Conservation (phyloP, 2,797 vertebrate species). For the Phoeniculus purpureus region DNA sequence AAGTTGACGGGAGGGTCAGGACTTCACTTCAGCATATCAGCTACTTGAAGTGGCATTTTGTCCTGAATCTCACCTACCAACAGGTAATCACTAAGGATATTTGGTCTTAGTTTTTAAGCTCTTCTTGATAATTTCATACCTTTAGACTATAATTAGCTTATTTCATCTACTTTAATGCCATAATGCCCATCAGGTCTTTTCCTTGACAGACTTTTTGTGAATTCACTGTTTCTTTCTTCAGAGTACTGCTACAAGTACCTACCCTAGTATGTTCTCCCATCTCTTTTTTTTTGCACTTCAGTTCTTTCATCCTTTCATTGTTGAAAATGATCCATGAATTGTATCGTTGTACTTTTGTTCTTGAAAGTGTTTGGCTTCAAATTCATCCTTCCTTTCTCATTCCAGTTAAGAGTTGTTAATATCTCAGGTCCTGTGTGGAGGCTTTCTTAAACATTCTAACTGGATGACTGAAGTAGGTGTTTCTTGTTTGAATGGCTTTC, state of each 20-base stretch:
- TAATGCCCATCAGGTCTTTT: not conserved
- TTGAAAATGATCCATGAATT: not conserved
- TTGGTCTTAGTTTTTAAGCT: not conserved
- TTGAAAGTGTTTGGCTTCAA: not conserved
- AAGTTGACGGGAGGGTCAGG: not conserved
- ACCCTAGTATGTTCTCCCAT: not conserved
- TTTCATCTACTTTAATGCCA: not conserved
- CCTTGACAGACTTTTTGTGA: not conserved
- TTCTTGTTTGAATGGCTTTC: conserved; percentile 14
- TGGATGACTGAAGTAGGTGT: conserved; percentile 45
- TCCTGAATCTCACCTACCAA: not conserved
- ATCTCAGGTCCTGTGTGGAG: not conserved
- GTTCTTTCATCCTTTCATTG: not conserved
- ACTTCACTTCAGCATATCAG: not conserved
- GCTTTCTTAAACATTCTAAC: conserved; percentile 28
- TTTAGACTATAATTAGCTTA: not conserved
- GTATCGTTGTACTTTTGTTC: not conserved
- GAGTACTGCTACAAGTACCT: not conserved
- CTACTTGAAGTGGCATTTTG: not conserved
- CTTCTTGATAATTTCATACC: not conserved
- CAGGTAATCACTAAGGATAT: not conserved
- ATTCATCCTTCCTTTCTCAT: conserved; percentile 24
- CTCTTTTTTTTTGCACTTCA: not conserved
- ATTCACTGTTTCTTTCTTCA: conserved; percentile 25
- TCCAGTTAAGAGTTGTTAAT: not conserved